Conservation (phyloP, 2,113 vertebrate species). For the Gymnogyps californianus region DNA sequence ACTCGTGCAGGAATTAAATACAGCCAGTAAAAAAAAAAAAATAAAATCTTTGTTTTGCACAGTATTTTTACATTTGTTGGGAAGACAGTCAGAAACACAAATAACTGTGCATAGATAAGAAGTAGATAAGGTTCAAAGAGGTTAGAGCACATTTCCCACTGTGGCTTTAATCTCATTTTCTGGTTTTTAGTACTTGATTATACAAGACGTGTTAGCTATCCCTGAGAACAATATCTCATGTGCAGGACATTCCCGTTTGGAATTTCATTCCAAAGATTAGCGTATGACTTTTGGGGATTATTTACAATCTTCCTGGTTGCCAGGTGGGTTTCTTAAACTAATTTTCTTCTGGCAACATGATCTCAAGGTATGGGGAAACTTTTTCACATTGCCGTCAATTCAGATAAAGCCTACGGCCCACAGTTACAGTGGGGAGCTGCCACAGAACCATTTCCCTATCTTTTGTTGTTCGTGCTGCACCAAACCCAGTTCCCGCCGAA, state of each 20-base stretch:
- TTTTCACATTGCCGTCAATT: rapidly evolving
- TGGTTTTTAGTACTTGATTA: background rate
- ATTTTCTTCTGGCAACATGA: background rate
- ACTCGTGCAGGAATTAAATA: background rate
- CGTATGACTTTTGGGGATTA: rapidly evolving
- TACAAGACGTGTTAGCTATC: background rate
- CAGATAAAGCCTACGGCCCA: rapidly evolving
- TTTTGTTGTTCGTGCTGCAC: background rate
- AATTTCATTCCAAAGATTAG: background rate
- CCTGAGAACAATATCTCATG: background rate
- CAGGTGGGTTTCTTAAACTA: background rate
- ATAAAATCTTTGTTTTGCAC: background rate
- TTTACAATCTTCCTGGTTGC: background rate
- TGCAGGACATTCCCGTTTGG: background rate
- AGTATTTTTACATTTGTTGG: background rate
- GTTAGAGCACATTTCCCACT: background rate
- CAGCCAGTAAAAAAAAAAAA: background rate
- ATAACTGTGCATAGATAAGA: rapidly evolving
- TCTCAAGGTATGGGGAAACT: rapidly evolving
- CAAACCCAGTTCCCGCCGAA: too few species aligned
- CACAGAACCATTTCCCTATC: rapidly evolving
- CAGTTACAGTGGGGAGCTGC: rapidly evolving
- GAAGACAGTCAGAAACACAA: background rate
- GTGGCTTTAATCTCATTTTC: background rate
- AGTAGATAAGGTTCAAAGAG: background rate